A percentile compares a stretch with the other conserved stretches of the same genome.
Evolutionary conservation across 2,113 vertebrate species (phyloP).

Genomic region (Pleuronectes platessa): DNA sequence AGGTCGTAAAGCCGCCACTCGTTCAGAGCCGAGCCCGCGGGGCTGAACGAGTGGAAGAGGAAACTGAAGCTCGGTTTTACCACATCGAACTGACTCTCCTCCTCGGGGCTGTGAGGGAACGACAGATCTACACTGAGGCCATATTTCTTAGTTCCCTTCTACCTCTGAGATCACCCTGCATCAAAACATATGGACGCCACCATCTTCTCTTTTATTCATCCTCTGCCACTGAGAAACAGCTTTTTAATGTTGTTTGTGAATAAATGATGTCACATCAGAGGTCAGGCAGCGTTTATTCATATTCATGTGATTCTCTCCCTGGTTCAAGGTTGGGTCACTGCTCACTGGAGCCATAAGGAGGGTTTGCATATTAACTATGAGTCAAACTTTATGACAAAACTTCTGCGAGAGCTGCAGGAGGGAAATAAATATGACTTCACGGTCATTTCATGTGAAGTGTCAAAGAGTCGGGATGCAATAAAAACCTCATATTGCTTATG

Average conservation of each 20-base stretch:
- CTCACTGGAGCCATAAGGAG: conserved; percentile 17
- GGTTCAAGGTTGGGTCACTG: conserved; percentile 36
- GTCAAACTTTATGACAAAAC: conserved; percentile 44
- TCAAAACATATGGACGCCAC: conserved; percentile 34
- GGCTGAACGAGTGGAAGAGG: conserved; percentile 44
- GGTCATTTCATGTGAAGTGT: conserved; percentile 33
- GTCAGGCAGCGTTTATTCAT: conserved; percentile 16
- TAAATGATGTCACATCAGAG: conserved; percentile 8
- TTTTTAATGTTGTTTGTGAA: conserved; percentile 27
- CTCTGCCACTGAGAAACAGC: conserved; percentile 8
- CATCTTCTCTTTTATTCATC: conserved; percentile 17
- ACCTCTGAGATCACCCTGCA: conserved; percentile 1
- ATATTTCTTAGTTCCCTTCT: conserved; percentile 36
- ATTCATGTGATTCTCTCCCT: conserved; percentile 26
- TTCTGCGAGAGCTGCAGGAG: conserved; percentile 20
- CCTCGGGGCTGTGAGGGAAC: conserved; percentile 13
- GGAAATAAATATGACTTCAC: conserved; percentile 29
- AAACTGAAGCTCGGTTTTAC: conserved; percentile 43
- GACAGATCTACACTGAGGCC: conserved; percentile 16
- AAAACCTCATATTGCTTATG: background rate
- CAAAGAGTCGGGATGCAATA: background rate
- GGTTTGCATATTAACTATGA: conserved; percentile 16
- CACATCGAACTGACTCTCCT: conserved; percentile 10
- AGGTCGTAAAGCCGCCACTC: conserved; percentile 79
- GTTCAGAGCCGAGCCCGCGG: conserved; percentile 54